These are phyloP conservation scores for Montipora efflorescens DNA, from an alignment of 64 coral and sea anemone genomes.

Conservation along the genomic window DNA sequence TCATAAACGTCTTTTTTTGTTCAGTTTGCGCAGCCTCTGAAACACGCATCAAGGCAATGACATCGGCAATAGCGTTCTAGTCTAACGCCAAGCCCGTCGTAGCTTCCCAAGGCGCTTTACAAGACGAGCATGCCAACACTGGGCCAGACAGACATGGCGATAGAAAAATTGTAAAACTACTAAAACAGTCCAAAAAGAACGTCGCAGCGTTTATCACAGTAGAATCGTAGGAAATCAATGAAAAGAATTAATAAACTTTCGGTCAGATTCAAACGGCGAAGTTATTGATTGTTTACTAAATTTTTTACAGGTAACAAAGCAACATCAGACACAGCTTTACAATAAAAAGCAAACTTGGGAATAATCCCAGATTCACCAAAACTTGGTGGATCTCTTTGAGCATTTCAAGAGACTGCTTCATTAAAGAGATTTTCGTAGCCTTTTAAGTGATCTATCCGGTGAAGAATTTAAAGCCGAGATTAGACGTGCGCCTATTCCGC, in stretches of 20 bases:
- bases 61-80: background rate
- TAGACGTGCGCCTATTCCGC: background rate
- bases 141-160: background rate
- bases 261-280: background rate
- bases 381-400: constrained; percentile 30
- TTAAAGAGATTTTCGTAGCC: background rate
- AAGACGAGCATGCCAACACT: background rate
- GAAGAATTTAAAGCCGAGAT: constrained; percentile 19
- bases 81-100: background rate
- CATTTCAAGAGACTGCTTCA: constrained; percentile 22
- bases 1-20: background rate
- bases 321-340: background rate
- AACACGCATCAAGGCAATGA: background rate
- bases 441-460: background rate
- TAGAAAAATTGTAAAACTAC: background rate
- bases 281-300: background rate
- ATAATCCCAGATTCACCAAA: background rate
- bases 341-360: background rate
- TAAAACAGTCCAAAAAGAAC: background rate
- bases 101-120: background rate
- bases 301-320: background rate
- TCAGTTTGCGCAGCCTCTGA: background rate
- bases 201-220: constrained; percentile 21
- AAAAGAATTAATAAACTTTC: background rate
- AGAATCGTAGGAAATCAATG: background rate